Evolutionary conservation across 1,140 invertebrate genomes (phyloP).

Genomic region (Drosophila navojoa): DNA sequence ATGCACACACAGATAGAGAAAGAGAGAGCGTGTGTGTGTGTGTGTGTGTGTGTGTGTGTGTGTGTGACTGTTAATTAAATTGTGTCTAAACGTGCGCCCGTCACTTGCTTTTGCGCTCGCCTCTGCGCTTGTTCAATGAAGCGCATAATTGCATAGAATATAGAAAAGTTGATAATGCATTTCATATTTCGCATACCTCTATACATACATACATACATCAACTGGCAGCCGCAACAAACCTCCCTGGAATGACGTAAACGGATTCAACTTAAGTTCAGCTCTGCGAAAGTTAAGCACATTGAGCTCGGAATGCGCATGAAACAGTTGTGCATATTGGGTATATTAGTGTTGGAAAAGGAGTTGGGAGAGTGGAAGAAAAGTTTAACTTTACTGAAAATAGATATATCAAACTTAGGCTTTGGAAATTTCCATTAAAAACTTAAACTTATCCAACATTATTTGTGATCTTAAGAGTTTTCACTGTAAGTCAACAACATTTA

Average conservation of each 20-base stretch:
- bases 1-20: constrained; percentile 34
- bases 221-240: not conserved
- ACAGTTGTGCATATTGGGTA: not conserved
- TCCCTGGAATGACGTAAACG: not conserved
- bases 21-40: constrained; percentile 27
- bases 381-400: no score
- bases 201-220: no score
- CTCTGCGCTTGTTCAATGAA: constrained; percentile 56
- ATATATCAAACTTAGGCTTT: no score
- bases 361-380: no score
- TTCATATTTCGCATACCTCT: not conserved
- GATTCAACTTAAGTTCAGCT: constrained; percentile 1
- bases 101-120: constrained; percentile 51
- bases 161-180: constrained; percentile 25
- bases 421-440: no score
- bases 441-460: no score
- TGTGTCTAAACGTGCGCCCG: constrained; percentile 61
- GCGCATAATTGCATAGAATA: constrained; percentile 67
- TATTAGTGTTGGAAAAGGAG: no score
- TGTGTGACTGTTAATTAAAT: constrained; percentile 74
- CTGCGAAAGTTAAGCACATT: not conserved
- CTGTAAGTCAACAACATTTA: no score
- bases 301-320: no score
- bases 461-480: no score
- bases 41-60: constrained; percentile 24